Conservation (phyloP, 2,888 invertebrate genomes). For the Melieria omissa region DNA sequence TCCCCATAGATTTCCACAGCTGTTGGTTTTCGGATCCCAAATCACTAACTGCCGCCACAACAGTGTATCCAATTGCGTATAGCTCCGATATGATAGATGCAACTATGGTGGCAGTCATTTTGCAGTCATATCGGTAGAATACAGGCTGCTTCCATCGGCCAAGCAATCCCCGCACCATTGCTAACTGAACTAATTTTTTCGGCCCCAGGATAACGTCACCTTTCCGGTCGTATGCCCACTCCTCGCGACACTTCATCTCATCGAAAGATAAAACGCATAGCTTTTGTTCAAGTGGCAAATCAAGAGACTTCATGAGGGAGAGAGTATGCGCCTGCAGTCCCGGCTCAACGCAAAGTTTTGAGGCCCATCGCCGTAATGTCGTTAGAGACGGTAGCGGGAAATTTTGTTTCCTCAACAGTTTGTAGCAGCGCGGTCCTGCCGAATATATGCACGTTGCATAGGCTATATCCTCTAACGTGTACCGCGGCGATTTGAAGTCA, state of each 20-base stretch:
- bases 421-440: constrained; percentile 21
- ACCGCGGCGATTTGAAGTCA: no score
- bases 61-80: constrained; percentile 17
- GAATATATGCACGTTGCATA: no score
- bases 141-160: constrained; percentile 33
- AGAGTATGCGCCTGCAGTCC: background rate
- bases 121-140: background rate
- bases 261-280: constrained; percentile 33
- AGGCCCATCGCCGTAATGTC: constrained; percentile 20
- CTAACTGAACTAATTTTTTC: constrained; percentile 33
- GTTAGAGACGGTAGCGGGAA: constrained; percentile 11
- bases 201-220: constrained; percentile 30
- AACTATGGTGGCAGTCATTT: constrained; percentile 22
- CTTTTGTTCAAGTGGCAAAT: constrained; percentile 24
- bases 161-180: constrained; percentile 33
- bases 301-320: background rate
- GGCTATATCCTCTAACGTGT: no score
- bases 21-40: constrained; percentile 28
- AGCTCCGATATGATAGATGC: constrained; percentile 36
- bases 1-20: constrained; percentile 6
- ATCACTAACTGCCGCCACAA: constrained; percentile 35
- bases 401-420: constrained; percentile 7
- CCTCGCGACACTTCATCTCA: constrained; percentile 40
- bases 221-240: constrained; percentile 30
- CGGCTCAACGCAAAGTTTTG: constrained; percentile 10